Conservation (phyloP, 1,140 invertebrate genomes). For the Trichomalopsis sarcophagae region DNA sequence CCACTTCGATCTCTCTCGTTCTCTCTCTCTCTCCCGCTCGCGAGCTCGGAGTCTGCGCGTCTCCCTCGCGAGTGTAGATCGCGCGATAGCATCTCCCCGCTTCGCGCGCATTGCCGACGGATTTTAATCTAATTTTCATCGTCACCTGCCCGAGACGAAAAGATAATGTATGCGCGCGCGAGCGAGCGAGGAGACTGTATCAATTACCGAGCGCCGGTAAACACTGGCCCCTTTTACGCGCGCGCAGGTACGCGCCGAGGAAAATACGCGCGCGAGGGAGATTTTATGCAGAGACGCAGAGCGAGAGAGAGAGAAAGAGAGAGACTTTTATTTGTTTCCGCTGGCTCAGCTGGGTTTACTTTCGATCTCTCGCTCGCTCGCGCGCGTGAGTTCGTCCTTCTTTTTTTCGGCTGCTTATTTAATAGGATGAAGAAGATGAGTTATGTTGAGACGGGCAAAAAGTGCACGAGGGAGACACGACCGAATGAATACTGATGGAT, state of each 20-base stretch:
- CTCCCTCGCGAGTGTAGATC: not conserved
- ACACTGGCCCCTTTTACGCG: slow-evolving; percentile 8
- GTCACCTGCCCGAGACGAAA: slow-evolving; percentile 48
- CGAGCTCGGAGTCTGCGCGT: slow-evolving; percentile 20
- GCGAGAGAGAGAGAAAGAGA: slow-evolving; percentile 31
- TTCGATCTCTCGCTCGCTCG: slow-evolving; percentile 55
- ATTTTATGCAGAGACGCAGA: slow-evolving; percentile 13
- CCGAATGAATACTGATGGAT: slow-evolving; percentile 57
- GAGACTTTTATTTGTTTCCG: slow-evolving; percentile 55
- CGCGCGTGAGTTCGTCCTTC: slow-evolving; percentile 38
- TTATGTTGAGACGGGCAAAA: slow-evolving; percentile 57
- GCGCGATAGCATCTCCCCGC: slow-evolving; percentile 43
- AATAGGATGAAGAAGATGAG: slow-evolving; percentile 48
- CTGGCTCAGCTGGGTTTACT: slow-evolving; percentile 49
- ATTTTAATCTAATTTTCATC: slow-evolving; percentile 53
- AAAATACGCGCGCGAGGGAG: slow-evolving; percentile 1
- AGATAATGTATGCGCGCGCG: slow-evolving; percentile 21
- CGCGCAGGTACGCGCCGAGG: not conserved
- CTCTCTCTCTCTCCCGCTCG: slow-evolving; percentile 49
- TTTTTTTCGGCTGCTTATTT: slow-evolving; percentile 27
- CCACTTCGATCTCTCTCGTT: slow-evolving; percentile 18
- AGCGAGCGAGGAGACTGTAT: slow-evolving; percentile 23
- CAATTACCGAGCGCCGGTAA: slow-evolving; percentile 46
- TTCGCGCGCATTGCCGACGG: slow-evolving; percentile 25
- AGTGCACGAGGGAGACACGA: slow-evolving; percentile 60